A percentile compares a stretch with the other conserved stretches of the same genome.
These are phyloP conservation scores for Hydrozoanthus tunicans DNA, from an alignment of 64 coral and sea anemone genomes.

Conservation along the genomic window DNA sequence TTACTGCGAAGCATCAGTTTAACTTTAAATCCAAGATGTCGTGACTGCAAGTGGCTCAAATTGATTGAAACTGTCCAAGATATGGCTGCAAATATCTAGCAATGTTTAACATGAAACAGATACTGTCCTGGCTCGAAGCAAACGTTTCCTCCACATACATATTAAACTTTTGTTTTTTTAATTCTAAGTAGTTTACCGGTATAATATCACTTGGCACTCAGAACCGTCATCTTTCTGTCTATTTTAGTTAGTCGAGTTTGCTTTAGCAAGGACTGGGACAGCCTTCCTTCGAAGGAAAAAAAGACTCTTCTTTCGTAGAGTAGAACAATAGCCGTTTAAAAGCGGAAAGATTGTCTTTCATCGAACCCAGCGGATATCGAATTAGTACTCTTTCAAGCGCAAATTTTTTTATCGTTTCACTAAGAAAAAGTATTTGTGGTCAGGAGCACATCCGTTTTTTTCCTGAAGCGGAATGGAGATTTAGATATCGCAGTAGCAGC, in stretches of 20 bases:
- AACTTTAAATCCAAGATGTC: constrained; percentile 4
- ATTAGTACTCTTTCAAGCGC: neutral
- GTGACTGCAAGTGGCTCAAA: neutral
- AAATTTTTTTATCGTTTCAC: neutral
- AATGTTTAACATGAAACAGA: neutral
- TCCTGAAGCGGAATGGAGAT: neutral
- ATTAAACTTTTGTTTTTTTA: neutral
- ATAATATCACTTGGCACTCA: neutral
- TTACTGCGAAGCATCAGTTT: neutral
- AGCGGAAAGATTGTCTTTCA: neutral
- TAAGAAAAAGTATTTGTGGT: neutral
- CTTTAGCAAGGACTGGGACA: neutral
- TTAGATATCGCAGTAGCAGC: neutral
- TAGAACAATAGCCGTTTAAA: neutral
- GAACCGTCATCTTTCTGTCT: neutral
- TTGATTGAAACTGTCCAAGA: neutral
- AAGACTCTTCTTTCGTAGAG: neutral
- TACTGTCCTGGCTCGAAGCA: neutral
- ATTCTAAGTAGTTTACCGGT: neutral
- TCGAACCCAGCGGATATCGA: neutral
- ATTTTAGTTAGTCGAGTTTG: neutral
- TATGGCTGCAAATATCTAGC: neutral
- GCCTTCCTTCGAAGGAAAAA: neutral
- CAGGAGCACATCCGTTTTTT: neutral
- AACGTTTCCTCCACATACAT: neutral